phyloP scores from a whole-genome alignment of 2,797 vertebrate genomes.

The Urocyon cinereoargenteus region DNA sequence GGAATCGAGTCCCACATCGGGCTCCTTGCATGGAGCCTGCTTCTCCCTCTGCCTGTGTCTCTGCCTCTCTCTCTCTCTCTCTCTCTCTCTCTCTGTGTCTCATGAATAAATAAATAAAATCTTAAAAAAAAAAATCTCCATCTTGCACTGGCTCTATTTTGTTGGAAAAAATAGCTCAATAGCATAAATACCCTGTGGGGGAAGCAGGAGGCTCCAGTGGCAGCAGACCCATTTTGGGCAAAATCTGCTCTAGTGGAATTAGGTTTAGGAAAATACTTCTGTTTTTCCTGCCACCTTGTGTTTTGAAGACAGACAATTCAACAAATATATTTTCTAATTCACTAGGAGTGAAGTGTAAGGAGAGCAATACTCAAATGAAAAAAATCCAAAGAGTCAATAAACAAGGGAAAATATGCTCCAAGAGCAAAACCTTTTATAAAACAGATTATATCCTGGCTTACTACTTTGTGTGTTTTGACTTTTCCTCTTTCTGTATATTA shows the following conservation, averaged over 20 bases:
- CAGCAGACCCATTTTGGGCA: neutral
- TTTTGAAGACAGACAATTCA: neutral
- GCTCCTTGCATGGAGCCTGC: no score
- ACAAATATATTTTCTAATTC: neutral
- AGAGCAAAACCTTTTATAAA: neutral
- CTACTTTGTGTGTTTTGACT: neutral
- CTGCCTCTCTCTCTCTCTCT: no score
- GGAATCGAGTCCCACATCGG: no score
- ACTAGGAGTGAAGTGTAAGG: neutral
- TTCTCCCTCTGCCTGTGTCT: no score
- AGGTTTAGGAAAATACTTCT: neutral
- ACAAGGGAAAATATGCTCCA: neutral
- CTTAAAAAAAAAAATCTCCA: no score
- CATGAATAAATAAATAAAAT: no score
- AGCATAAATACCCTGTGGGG: neutral
- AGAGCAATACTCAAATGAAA: neutral
- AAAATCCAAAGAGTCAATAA: neutral
- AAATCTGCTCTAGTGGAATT: neutral
- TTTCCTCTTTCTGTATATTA: neutral
- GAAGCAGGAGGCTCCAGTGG: neutral
- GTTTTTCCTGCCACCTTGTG: neutral
- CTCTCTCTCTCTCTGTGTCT: no score
- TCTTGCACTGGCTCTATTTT: neutral
- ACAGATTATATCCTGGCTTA: neutral
- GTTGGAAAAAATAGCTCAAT: neutral